These are phyloP conservation scores for Myopa testacea DNA, from an alignment of 2,888 invertebrate genomes.

Conservation along the genomic window DNA sequence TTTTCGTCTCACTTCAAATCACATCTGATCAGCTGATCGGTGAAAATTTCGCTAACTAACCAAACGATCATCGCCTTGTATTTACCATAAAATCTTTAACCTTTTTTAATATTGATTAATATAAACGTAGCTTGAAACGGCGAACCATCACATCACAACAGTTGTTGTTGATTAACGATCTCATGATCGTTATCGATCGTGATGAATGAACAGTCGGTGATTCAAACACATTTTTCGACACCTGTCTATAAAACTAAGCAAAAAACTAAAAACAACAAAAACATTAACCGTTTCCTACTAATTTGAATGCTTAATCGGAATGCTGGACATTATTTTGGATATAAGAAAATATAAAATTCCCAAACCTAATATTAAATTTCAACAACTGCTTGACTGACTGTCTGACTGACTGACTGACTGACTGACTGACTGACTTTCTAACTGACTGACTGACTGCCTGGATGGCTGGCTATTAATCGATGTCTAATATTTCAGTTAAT, in stretches of 20 bases:
- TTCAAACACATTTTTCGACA: background rate
- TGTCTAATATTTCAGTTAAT: background rate
- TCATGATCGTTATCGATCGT: background rate
- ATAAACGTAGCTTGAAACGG: too few relatives aligned
- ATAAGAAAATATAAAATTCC: background rate
- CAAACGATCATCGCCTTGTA: too few relatives aligned
- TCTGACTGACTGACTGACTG: too few relatives aligned
- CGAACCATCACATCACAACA: background rate
- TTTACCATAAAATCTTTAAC: too few relatives aligned
- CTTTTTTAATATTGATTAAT: too few relatives aligned
- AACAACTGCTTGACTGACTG: too few relatives aligned
- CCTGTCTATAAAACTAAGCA: background rate
- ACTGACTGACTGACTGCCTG: background rate
- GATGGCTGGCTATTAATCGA: background rate
- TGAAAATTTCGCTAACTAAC: too few relatives aligned
- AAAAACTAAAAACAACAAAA: background rate
- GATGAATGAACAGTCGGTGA: background rate
- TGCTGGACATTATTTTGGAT: background rate
- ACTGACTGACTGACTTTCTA: too few relatives aligned
- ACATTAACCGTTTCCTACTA: background rate
- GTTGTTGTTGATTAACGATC: background rate
- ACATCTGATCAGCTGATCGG: too few relatives aligned
- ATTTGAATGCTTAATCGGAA: background rate
- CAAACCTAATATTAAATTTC: background rate
- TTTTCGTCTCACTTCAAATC: too few relatives aligned